Evolutionary conservation across 2,797 vertebrate genomes (phyloP).

Genomic region (Gymnopithys bicolor): DNA sequence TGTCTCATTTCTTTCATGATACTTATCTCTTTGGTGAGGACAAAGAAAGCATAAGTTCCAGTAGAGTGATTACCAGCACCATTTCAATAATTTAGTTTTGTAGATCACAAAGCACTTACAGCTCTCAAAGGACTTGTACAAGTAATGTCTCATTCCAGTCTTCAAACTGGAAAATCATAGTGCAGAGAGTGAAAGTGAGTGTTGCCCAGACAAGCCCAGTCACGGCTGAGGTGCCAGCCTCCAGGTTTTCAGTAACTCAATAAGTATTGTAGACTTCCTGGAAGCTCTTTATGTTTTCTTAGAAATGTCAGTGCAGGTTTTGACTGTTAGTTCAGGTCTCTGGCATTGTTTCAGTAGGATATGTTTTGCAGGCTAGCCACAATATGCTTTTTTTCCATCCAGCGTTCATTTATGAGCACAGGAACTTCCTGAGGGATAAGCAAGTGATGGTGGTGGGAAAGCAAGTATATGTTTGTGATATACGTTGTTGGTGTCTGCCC

Average conservation of each 20-base stretch:
- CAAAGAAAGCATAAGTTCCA: not conserved
- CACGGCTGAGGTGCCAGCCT: not conserved
- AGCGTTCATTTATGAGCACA: not conserved
- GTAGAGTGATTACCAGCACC: not conserved
- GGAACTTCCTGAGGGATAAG: not conserved
- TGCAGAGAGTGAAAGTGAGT: not conserved
- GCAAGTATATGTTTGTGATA: not conserved
- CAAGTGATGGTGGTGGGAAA: not conserved
- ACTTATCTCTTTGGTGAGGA: not conserved
- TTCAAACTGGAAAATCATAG: not conserved
- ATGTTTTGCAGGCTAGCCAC: not conserved
- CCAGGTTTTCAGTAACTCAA: not conserved
- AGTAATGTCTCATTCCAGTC: not conserved
- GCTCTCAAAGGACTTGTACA: not conserved
- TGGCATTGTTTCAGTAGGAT: not conserved
- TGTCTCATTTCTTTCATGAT: not conserved
- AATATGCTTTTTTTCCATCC: fast-evolving
- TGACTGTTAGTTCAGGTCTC: not conserved
- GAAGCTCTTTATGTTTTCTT: not conserved
- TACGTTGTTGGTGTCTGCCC: not conserved
- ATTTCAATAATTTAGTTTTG: conserved; percentile 31
- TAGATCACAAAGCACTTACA: not conserved
- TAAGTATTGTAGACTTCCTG: not conserved
- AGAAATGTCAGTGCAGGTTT: not conserved
- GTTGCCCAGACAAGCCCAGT: not conserved